Conservation (phyloP, 2,888 invertebrate genomes). For the Watsonalla cultraria region DNA sequence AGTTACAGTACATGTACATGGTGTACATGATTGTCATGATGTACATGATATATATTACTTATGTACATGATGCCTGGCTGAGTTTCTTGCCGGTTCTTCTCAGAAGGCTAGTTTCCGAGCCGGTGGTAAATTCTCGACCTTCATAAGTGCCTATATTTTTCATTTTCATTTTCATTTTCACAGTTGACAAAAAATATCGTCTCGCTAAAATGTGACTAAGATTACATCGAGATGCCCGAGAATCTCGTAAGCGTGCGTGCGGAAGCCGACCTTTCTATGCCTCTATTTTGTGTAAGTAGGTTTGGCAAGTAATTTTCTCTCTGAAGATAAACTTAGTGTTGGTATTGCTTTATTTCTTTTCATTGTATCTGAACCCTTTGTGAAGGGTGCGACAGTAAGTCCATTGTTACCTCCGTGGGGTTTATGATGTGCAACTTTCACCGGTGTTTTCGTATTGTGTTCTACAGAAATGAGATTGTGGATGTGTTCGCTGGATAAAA, state of each 20-base stretch:
- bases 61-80: no score
- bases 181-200: no score
- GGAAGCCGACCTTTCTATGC: neutral
- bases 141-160: no score
- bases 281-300: slow-evolving; percentile 2
- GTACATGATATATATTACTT: no score
- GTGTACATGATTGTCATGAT: no score
- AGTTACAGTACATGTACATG: no score
- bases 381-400: slow-evolving; percentile 30
- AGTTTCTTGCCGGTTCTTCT: no score
- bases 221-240: neutral
- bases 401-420: slow-evolving; percentile 53
- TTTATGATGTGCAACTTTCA: slow-evolving; percentile 52
- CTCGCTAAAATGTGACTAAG: neutral
- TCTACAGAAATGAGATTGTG: slow-evolving; percentile 22
- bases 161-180: no score
- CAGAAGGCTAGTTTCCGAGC: no score
- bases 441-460: slow-evolving; percentile 28
- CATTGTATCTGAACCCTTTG: slow-evolving; percentile 52
- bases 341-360: slow-evolving; percentile 47
- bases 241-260: no score
- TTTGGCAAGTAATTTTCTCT: slow-evolving; percentile 34
- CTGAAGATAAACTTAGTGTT: slow-evolving; percentile 42
- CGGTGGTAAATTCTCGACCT: no score
- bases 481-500: slow-evolving; percentile 7